Conservation (phyloP, 2,797 vertebrate species). For the Gymnocypris eckloni region DNA sequence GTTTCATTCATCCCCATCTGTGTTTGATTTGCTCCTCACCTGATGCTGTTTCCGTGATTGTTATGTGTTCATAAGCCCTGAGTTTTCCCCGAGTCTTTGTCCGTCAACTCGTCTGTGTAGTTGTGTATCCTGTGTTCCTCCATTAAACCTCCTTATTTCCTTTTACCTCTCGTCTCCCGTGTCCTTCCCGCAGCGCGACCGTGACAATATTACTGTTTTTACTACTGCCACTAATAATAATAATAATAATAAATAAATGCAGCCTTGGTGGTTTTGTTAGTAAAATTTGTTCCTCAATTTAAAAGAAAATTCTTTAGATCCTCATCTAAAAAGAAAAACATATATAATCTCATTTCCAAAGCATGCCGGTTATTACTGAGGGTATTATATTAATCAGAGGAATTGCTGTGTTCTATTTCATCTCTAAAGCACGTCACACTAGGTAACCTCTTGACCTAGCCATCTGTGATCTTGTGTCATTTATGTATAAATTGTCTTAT, state of each 20-base stretch:
- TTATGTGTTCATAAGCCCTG: too few relatives aligned
- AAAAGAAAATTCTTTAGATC: too few relatives aligned
- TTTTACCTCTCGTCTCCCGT: too few relatives aligned
- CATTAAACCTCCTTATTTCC: too few relatives aligned
- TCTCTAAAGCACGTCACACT: neutral
- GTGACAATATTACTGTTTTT: neutral
- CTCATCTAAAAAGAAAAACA: neutral
- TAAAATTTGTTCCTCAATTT: neutral
- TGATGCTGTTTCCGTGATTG: too few relatives aligned
- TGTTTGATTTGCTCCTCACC: too few relatives aligned
- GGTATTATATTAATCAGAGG: neutral
- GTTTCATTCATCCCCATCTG: too few relatives aligned
- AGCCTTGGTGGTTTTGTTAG: conserved; percentile 1
- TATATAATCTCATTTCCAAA: neutral
- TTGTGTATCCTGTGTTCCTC: too few relatives aligned
- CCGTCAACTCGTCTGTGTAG: too few relatives aligned
- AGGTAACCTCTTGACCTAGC: conserved; percentile 19
- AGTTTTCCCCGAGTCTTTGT: too few relatives aligned
- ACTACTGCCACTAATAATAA: neutral
- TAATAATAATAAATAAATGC: neutral
- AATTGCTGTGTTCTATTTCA: neutral
- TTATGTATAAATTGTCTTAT: too few relatives aligned
- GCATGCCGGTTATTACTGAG: neutral
- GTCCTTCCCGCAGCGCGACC: too few relatives aligned
- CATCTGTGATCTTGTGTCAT: conserved; percentile 30